Evolutionary conservation across 2,888 invertebrate genomes (phyloP).

Genomic region (Operophtera brumata): DNA sequence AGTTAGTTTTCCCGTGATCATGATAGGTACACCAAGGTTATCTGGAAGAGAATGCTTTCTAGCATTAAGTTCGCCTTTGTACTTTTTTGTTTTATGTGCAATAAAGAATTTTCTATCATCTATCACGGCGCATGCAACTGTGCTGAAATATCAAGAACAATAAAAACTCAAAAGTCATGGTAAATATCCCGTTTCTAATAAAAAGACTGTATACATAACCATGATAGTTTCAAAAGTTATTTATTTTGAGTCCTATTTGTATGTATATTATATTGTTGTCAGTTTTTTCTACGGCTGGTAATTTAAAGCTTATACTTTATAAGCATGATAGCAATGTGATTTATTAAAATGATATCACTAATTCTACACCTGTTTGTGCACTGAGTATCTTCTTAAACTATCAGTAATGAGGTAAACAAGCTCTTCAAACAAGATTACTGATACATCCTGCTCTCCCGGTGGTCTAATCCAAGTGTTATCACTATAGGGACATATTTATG

Average conservation of each 20-base stretch:
- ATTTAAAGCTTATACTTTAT: background rate
- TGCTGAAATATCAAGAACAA: too few relatives aligned
- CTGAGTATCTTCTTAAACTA: constrained; percentile 2
- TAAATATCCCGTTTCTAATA: too few relatives aligned
- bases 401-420: constrained; percentile 55
- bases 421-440: constrained; percentile 67
- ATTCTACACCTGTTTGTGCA: constrained; percentile 6
- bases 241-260: background rate
- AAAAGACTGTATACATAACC: too few relatives aligned
- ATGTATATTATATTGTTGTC: too few relatives aligned
- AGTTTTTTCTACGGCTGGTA: background rate
- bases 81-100: too few relatives aligned
- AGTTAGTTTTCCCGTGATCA: too few relatives aligned
- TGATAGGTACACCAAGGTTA: too few relatives aligned
- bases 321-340: constrained; percentile 5
- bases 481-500: constrained; percentile 68
- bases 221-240: constrained; percentile 15
- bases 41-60: too few relatives aligned
- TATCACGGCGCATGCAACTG: too few relatives aligned
- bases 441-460: constrained; percentile 76
- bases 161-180: too few relatives aligned
- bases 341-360: constrained; percentile 13
- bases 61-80: too few relatives aligned
- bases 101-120: too few relatives aligned
- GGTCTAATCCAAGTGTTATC: constrained; percentile 71